These are phyloP conservation scores for Lasioglossum zephyrum DNA, from an alignment of 2,888 invertebrate species.

Conservation along the genomic window DNA sequence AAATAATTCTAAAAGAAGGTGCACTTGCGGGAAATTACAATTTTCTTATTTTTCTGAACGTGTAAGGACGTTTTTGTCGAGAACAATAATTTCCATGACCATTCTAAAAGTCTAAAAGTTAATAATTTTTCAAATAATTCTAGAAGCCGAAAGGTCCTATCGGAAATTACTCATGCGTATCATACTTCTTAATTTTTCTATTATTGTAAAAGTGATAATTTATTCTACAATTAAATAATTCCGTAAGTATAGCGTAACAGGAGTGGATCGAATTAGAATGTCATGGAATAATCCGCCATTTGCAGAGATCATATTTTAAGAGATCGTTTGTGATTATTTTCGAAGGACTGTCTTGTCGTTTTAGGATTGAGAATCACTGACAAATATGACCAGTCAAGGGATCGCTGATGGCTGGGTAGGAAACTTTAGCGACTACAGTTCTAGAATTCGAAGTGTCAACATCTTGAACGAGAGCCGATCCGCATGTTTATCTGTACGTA, in stretches of 20 bases:
- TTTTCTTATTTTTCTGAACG: neutral
- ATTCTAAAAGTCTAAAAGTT: too few relatives aligned
- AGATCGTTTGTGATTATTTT: neutral
- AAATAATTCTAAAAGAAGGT: neutral
- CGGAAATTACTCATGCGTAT: neutral
- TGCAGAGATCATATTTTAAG: too few relatives aligned
- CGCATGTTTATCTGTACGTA: neutral
- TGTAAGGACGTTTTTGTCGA: neutral
- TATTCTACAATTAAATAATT: neutral
- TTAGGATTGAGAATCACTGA: neutral
- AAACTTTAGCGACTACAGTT: neutral
- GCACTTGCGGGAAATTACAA: neutral
- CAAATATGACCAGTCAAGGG: neutral
- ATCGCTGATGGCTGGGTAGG: neutral
- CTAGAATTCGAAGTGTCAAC: neutral
- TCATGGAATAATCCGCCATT: too few relatives aligned
- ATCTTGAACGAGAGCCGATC: neutral
- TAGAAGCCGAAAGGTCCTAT: neutral
- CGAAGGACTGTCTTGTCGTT: neutral
- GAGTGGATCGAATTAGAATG: neutral
- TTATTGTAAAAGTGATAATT: neutral
- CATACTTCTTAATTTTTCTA: neutral
- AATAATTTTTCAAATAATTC: neutral
- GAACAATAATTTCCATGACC: too few relatives aligned
- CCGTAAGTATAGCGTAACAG: neutral